Evolutionary conservation across 2,888 invertebrate species (phyloP).

Genomic region (Antheraea yamamai): DNA sequence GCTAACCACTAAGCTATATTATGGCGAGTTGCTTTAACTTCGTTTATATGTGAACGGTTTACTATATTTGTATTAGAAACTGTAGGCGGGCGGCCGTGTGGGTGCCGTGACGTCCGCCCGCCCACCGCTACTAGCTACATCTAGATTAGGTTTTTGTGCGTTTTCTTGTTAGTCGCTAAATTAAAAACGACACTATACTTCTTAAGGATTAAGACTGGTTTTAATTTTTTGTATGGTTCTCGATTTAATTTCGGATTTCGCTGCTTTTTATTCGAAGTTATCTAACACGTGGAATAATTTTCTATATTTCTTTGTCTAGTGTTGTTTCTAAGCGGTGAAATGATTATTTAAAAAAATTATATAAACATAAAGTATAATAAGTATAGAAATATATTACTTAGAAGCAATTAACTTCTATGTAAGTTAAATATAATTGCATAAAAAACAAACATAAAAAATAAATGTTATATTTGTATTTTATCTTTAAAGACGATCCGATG

Average conservation of each 20-base stretch:
- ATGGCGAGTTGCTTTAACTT: background rate
- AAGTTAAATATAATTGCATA: no score
- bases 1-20: slow-evolving; percentile 1
- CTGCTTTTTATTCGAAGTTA: background rate
- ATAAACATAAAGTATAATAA: no score
- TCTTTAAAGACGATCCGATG: background rate
- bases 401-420: background rate
- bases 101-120: slow-evolving; percentile 39
- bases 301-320: background rate
- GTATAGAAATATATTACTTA: no score
- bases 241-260: background rate
- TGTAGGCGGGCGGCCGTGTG: slow-evolving; percentile 32
- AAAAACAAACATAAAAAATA: background rate
- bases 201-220: background rate
- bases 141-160: slow-evolving; percentile 40
- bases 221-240: background rate
- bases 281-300: background rate
- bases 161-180: slow-evolving; percentile 17
- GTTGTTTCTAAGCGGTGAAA: background rate
- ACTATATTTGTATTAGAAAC: slow-evolving; percentile 1
- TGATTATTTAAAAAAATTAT: background rate
- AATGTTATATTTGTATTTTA: background rate
- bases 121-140: slow-evolving; percentile 38
- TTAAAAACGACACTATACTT: background rate
- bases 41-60: background rate